Evolutionary conservation across 2,113 vertebrate species (phyloP), one percentile per base, ranked within the genome.

Genomic region (Phainopepla nitens): DNA sequence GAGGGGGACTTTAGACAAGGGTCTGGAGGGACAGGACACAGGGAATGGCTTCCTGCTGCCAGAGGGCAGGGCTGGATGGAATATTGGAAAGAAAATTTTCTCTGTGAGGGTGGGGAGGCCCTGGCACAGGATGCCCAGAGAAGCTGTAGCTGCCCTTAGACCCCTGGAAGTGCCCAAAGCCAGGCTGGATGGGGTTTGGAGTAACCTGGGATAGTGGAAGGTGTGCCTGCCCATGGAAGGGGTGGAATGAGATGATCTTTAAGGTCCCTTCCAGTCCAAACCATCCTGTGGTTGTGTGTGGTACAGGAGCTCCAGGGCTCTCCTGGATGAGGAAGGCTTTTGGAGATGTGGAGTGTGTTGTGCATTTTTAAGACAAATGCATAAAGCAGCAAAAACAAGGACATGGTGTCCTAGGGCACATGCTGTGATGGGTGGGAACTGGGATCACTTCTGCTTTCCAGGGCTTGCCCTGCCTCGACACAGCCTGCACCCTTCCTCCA

Each of bases 141-240:
- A 2, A 79, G 29, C 57, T 79, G 57, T 31, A 42, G 13, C 57
- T 88, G 49, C 29, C 24, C 24, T 20, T n/a, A 31, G 11, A 31
- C 56, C 16, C 25, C 25, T 56, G 50, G 25, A 4, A 35, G 11
- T 62, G 66, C 10, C 1, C 66, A n/a, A 71, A 41, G 24, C 16
- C 41, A 49, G 14, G 24, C 0, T 80, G 75, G 49, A 14, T 0
- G 0, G 20, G n/a, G 16, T 17, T 70, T 17, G 25, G 42, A 64
- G 50, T 21, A 15, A 0, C 35, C 25, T 80, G 50, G 35, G 11
- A 1, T 1, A 22, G 36, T 36, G 15, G 35, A 9, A 57, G 50
- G 25, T 80, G 29, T 50, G 35, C 31, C 17, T 71, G 21, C 17
- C 49, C 17, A 15, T 35, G 66, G 50, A 4, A 35, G 3, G 25